Percentiles rank a stretch among this genome's conserved stretches.
phyloP scores from a whole-genome alignment of 2,113 vertebrate species.

The Tamias sibiricus region DNA sequence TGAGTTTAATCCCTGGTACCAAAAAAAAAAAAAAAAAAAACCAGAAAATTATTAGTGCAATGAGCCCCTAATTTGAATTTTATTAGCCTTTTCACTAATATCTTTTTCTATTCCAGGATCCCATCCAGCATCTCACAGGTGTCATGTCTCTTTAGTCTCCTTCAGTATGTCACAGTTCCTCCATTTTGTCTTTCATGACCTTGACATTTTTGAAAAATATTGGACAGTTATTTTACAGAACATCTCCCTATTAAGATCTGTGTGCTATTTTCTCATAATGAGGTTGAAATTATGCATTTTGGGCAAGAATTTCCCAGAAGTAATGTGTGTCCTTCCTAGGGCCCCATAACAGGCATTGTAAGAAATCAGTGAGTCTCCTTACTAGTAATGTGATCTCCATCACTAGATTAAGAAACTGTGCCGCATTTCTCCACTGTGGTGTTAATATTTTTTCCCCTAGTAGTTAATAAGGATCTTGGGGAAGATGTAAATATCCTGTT shows the following conservation, averaged over 20 bases:
- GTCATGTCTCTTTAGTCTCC: neutral
- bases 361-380: neutral
- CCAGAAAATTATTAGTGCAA: neutral
- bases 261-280: neutral
- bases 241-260: neutral
- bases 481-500: neutral
- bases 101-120: neutral
- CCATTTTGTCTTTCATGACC: neutral
- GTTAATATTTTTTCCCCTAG: neutral
- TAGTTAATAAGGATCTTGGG: neutral
- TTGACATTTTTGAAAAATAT: neutral
- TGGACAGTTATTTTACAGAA: neutral
- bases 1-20: too few species aligned
- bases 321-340: neutral
- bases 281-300: neutral
- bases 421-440: neutral
- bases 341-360: neutral
- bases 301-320: neutral
- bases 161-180: neutral
- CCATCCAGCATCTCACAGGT: neutral
- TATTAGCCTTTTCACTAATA: neutral
- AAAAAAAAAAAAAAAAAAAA: too few species aligned
- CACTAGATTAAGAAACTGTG: neutral
- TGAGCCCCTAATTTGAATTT: neutral
- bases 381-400: too few species aligned